Evolutionary conservation across 2,888 invertebrate genomes (phyloP), one percentile per base, ranked within the genome.

Genomic region (Geophilus truncorum): DNA sequence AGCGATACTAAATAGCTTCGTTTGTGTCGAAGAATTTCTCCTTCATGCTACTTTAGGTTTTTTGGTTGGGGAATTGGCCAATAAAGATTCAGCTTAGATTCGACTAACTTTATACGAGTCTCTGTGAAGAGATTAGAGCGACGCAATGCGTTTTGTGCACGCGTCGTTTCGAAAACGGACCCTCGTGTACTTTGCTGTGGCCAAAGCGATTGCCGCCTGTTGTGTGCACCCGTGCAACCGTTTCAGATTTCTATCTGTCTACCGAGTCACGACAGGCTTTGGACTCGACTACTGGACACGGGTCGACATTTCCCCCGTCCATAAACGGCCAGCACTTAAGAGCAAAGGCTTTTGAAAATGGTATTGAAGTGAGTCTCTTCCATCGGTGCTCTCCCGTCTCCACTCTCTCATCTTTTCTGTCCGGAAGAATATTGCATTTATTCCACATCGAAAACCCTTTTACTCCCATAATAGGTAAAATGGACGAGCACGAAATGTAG

Each of bases 71-170:
- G 25, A 70, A 70, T 23, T 70, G 70, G 28, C 70, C 70, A 70
- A 70, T 70, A 70, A 70, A 70, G 70, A 70, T 70, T 28, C 70
- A 70, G 70, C 70, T 70, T 70, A 70, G 70, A 70, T 70, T 70
- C 70, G 25, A 70, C 70, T 70, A 70, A 70, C 70, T 70, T 70
- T 70, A 70, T 70, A 70, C 70, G 70, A 70, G 70, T 70, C 70
- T 70, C 70, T 23, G 70, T 70, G 70, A 70, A 70, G 70, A 70
- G 25, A 70, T 70, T 70, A 70, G 70, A 28, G 25, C 70, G 12
- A 10, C 23, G 70, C 70, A 70, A 70, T 70, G 70, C 70, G 28
- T 70, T 70, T 70, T 70, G 70, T 70, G 70, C 28, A 70, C 51
- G 51, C 51, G 70, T 70, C 28, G 70, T 51, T 51, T 51, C 18